Evolutionary conservation across 1,140 invertebrate species (phyloP).

Genomic region (Caenorhabditis remanei): DNA sequence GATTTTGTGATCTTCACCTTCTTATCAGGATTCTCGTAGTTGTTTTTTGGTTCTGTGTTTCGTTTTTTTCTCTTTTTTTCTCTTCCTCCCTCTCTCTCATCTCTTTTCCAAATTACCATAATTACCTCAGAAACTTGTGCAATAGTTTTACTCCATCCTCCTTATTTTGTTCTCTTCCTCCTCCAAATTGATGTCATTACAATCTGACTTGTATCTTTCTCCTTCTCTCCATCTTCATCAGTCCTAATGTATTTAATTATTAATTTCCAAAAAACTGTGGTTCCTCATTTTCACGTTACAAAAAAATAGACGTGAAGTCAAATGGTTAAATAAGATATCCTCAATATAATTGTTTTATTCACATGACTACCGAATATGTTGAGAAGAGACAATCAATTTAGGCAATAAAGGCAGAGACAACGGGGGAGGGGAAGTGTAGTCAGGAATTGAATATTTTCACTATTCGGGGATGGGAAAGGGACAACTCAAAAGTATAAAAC

Average conservation of each 20-base stretch:
- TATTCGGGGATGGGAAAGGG: no score
- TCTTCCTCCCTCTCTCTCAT: not conserved
- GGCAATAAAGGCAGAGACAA: no score
- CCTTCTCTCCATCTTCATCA: not conserved
- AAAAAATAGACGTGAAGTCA: no score
- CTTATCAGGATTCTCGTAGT: slow-evolving; percentile 5
- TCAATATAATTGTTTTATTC: no score
- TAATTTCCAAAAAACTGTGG: no score
- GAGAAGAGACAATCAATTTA: no score
- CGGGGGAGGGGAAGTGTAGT: no score
- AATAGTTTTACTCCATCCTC: slow-evolving; percentile 37
- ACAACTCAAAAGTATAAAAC: no score
- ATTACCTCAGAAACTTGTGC: slow-evolving; percentile 53
- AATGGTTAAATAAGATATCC: no score
- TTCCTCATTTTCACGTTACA: no score
- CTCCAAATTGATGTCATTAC: not conserved
- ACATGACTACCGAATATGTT: no score
- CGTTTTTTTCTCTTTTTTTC: not conserved
- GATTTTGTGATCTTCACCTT: slow-evolving; percentile 21
- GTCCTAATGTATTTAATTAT: not conserved
- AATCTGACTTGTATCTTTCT: not conserved
- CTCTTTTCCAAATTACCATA: slow-evolving; percentile 27
- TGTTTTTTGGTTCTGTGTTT: not conserved
- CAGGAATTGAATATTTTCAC: no score
- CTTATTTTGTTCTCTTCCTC: not conserved